Evolutionary conservation across 2,797 vertebrate genomes (phyloP), one percentile per base, ranked within the genome.

Genomic region (Megaceryle alcyon): DNA sequence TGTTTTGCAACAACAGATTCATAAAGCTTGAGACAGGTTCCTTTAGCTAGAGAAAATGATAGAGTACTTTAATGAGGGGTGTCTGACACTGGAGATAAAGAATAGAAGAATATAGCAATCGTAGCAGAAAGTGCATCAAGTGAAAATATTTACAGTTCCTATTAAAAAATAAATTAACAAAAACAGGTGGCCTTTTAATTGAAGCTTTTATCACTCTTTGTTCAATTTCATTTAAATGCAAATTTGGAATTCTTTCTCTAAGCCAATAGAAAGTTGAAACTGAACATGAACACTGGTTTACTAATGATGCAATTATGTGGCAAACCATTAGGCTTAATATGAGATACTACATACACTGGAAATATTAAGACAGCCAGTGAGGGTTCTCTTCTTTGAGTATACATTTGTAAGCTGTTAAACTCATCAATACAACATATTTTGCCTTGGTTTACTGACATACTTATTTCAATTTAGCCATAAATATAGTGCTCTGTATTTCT

Each of bases 131-230:
- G 81, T 96, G 28, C 80, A 96, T 96, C 84, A 96, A 91, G 37
- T 86, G 83, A 96, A 98, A 97, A 98, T 98, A 97, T 98, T 98
- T 97, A 98, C 96, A 95, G 85, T 98, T 97, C 95, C 93, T 97
- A 97, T 98, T 98, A 98, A 98, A 98, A 98, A 97, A 98, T 97
- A 86, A 98, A 97, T 98, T 98, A 98, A 96, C 88, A 75, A 88
- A 97, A 97, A 95, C 92, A 97, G 96, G 95, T 96, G 97, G 83
- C 57, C 84, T 97, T 98, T 98, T 98, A 98, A 97, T 96, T 97
- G 96, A 97, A 98, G 95, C 91, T 88, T 97, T 97, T 98, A 97
- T 98, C 96, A 97, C 88, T 96, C 95, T 97, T 95, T 78, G 81
- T 68, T 97, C 92, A 92, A 97, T 97, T 93, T 79, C 82, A 97